These are phyloP conservation scores for Artibeus lituratus DNA, from an alignment of 2,797 vertebrate species.

Conservation along the genomic window DNA sequence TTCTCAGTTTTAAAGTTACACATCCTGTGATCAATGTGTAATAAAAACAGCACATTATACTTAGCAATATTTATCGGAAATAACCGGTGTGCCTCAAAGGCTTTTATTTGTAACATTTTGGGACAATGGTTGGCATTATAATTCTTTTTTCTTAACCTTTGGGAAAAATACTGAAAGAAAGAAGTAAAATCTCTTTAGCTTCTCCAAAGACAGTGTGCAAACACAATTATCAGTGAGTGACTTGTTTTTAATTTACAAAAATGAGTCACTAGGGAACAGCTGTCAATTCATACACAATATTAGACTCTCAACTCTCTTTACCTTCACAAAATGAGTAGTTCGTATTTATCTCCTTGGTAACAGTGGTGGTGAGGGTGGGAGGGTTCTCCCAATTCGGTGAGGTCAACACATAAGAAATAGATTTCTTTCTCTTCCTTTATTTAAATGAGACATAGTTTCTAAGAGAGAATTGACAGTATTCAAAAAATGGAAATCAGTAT, in stretches of 20 bases:
- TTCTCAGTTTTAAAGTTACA: conserved; percentile 21
- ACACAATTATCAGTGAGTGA: conserved; percentile 40
- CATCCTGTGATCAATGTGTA: conserved; percentile 4
- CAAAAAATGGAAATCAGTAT: not conserved
- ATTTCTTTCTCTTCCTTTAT: not conserved
- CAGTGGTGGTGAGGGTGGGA: not conserved
- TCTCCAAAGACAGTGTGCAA: conserved; percentile 17
- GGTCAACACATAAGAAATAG: not conserved
- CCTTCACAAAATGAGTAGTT: not conserved
- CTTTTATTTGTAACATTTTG: conserved; percentile 16
- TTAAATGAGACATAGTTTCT: not conserved
- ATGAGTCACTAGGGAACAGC: not conserved
- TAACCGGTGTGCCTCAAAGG: conserved; percentile 3
- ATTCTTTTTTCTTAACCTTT: conserved; percentile 22
- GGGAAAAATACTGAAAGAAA: not conserved
- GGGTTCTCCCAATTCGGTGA: not conserved
- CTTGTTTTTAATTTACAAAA: conserved; percentile 45
- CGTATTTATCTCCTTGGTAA: not conserved
- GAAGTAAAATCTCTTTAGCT: conserved; percentile 34
- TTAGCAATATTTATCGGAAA: conserved; percentile 30
- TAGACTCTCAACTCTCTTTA: not conserved
- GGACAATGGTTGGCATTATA: not conserved
- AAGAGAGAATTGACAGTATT: not conserved
- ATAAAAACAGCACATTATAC: conserved; percentile 51
- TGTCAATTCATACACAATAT: not conserved